Conservation (phyloP, 2,797 vertebrate genomes). For the Spheniscus humboldti region DNA sequence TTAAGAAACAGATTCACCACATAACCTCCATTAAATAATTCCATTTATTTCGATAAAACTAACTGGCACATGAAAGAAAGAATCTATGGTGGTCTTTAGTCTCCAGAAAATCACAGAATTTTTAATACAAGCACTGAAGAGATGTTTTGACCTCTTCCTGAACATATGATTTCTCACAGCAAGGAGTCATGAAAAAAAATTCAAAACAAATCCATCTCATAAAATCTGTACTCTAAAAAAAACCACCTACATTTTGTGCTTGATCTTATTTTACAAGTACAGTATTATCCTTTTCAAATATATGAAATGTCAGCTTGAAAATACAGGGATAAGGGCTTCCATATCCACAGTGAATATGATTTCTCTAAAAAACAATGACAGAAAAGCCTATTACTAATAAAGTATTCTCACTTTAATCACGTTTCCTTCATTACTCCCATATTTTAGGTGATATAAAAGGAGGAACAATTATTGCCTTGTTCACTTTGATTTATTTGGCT, state of each 20-base stretch:
- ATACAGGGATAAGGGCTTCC: neutral
- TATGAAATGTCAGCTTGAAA: slow-evolving; percentile 24
- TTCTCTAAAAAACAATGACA: neutral
- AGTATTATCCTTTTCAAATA: slow-evolving; percentile 19
- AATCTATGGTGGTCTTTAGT: neutral
- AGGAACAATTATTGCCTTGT: slow-evolving; percentile 68
- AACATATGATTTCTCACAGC: neutral
- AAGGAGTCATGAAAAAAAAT: neutral
- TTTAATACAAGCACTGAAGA: slow-evolving; percentile 5
- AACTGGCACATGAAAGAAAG: neutral
- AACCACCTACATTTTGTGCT: neutral
- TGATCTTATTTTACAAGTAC: neutral
- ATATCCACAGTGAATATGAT: neutral
- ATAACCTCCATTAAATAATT: slow-evolving; percentile 37
- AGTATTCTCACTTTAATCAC: slow-evolving; percentile 37
- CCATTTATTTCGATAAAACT: slow-evolving; percentile 45
- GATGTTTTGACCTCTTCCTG: slow-evolving; percentile 3
- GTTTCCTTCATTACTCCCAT: slow-evolving; percentile 55
- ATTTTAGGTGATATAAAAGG: slow-evolving; percentile 54
- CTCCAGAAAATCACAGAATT: slow-evolving; percentile 15
- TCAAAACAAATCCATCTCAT: neutral
- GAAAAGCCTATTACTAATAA: slow-evolving; percentile 8
- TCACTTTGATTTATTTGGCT: slow-evolving; percentile 70
- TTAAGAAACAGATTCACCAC: slow-evolving; percentile 35
- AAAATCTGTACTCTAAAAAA: neutral